These are phyloP conservation scores for Drosophila chauvacae DNA, from an alignment of 1,140 invertebrate species.

Conservation along the genomic window DNA sequence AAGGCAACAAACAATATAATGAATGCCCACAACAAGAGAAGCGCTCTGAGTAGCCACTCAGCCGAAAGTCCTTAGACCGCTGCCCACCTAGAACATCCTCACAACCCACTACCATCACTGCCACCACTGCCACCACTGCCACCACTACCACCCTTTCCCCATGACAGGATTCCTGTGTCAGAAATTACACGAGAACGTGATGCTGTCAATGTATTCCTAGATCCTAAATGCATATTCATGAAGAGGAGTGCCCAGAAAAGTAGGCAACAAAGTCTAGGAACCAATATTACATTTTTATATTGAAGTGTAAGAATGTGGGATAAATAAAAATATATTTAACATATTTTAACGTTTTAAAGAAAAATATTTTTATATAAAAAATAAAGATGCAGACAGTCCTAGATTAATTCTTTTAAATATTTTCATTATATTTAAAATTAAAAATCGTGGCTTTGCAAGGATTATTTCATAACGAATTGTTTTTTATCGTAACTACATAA, in stretches of 20 bases:
- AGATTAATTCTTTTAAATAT: background rate
- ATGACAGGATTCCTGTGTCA: slow-evolving; percentile 1
- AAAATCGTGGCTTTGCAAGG: background rate
- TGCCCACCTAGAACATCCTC: slow-evolving; percentile 14
- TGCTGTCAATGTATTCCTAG: slow-evolving; percentile 24
- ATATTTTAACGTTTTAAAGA: background rate
- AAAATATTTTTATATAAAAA: background rate
- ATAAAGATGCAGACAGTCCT: background rate
- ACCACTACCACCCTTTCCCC: background rate
- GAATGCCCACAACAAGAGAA: slow-evolving; percentile 38
- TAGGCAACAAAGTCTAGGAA: slow-evolving; percentile 21
- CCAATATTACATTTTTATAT: background rate
- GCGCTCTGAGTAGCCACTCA: slow-evolving; percentile 52
- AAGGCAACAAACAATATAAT: slow-evolving; percentile 64
- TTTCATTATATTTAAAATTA: background rate
- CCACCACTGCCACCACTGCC: background rate
- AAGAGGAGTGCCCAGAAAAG: slow-evolving; percentile 21
- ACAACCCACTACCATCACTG: background rate
- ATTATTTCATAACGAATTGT: no score
- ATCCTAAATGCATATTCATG: slow-evolving; percentile 52
- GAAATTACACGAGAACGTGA: slow-evolving; percentile 24
- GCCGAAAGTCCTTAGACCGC: slow-evolving; percentile 52
- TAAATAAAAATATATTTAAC: background rate
- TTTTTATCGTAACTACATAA: background rate
- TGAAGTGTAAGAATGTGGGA: background rate